Base-by-base conservation (phyloP, 1,140 invertebrate species). In the Spodoptera frugiperda region DNA sequence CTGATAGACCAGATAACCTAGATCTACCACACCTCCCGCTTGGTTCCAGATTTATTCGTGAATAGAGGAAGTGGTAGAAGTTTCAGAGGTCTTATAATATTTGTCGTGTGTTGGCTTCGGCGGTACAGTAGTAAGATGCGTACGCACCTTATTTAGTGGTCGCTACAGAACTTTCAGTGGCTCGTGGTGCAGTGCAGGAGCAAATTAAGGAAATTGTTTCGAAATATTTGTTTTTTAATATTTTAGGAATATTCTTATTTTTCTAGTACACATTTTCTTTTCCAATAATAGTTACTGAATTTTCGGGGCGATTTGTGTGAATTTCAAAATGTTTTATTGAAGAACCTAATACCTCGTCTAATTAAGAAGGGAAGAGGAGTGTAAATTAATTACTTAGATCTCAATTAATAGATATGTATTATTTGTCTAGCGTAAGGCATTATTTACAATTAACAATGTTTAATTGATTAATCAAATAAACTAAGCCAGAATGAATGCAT, bases 141-240 rank as follows among this genome's bases (percentile, higher is more conserved):
- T 79, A 79, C 81, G 74, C 80, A 33, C 82, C 82, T 78, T 84
- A 80, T 84, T 81, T 84, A 82, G 82, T 65, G 78, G 44, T 81
- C 80, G 10, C 53, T 10, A 49, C 57, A 46, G 59, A 70, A 76
- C 54, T 75, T 77, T 82, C 68, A 68, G 77, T 15, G 82, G 67
- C 79, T 83, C 77, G 77, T 76, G 73, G 82, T 83, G 59, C 61
- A 67, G 79, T 81, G 44, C 15, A 53, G 77, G 75, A 78, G 77
- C 17, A 8, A 21, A 51, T 33, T 9, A 44, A n/a, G 12, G n/a
- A 54, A 12, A 72, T 55, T 54, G 8, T 54, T 17, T 30, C 49
- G 6, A 49, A 53, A 11, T 30, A 3, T 53, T 53, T n/a, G 25
- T 33, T 15, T n/a, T 17, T 5, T 11, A 0, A 17, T 8, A 17